These are phyloP conservation scores for Aleadryas rufinucha DNA, from an alignment of 2,113 vertebrate species.

Conservation along the genomic window DNA sequence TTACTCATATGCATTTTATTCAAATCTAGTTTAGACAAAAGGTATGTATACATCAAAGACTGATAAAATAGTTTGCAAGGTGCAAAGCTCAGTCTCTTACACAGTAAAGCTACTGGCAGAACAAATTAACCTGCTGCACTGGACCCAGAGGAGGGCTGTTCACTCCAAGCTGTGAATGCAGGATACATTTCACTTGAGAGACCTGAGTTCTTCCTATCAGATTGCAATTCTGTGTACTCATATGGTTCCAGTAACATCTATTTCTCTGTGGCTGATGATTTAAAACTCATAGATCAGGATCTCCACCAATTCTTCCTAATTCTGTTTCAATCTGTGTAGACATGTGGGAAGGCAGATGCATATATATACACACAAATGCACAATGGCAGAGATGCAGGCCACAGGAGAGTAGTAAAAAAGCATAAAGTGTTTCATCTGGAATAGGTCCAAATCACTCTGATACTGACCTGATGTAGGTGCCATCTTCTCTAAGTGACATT, in stretches of 20 bases:
- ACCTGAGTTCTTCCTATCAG: neutral
- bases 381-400: neutral
- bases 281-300: neutral
- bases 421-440: neutral
- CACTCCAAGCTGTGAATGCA: neutral
- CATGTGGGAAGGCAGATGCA: neutral
- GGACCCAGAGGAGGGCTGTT: neutral
- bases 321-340: neutral
- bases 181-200: neutral
- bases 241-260: neutral
- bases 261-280: neutral
- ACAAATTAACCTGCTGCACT: neutral
- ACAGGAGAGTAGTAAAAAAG: neutral
- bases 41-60: neutral
- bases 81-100: neutral
- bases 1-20: neutral
- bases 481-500: neutral
- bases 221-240: neutral
- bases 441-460: neutral
- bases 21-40: neutral
- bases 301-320: neutral
- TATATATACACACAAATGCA: neutral
- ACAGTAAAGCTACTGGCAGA: neutral
- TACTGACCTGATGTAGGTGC: neutral
- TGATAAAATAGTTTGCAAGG: neutral